Evolutionary conservation across 2,797 vertebrate genomes (phyloP), one percentile per base, ranked within the genome.

Genomic region (Dromococcyx pavoninus): DNA sequence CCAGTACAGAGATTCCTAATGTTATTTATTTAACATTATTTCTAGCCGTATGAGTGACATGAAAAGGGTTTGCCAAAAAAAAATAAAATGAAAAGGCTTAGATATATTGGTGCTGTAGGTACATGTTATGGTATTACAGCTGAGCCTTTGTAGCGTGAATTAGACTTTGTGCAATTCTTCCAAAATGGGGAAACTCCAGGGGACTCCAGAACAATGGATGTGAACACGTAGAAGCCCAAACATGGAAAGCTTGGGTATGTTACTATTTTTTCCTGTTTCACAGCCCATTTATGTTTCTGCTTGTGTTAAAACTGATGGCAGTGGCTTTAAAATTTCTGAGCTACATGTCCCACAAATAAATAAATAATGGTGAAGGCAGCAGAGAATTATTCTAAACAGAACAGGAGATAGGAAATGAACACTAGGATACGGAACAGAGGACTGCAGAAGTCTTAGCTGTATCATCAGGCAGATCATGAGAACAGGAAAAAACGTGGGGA

Each of bases 121-220:
- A 1, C 44, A 9, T 30, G 30, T 35, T 37, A 33, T 0, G 11
- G 8, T 41, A 27, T 53, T 56, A 17, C 6, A 58, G 25, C 0
- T 30, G 32, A 66, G 57, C 17, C 16, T 62, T 77, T 50, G 30
- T 33, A 56, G 66, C 0, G 5, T 27, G 19, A 30, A 35, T 71
- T 51, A 60, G 17, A 25, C 44, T 78, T 27, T 19, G 39, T 33
- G 11, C 10, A 2, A 7, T 30, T 82, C 62, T 87, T 41, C 13
- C 14, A 9, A 76, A 82, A 25, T 0, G 8, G 7, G 37, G 32
- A 43, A 60, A 33, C 21, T 46, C 57, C 32, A 44, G 5, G 5
- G n/a, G 21, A 19, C 22, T 58, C n/a, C 28, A 27, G 35, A 73
- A 21, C 15, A 39, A 41, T 12, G 44, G 33, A 28, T 13, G n/a